A percentile compares a stretch with the other conserved stretches of the same genome.
These are phyloP conservation scores for Anas georgica DNA, from an alignment of 2,797 vertebrate genomes.

Conservation along the genomic window DNA sequence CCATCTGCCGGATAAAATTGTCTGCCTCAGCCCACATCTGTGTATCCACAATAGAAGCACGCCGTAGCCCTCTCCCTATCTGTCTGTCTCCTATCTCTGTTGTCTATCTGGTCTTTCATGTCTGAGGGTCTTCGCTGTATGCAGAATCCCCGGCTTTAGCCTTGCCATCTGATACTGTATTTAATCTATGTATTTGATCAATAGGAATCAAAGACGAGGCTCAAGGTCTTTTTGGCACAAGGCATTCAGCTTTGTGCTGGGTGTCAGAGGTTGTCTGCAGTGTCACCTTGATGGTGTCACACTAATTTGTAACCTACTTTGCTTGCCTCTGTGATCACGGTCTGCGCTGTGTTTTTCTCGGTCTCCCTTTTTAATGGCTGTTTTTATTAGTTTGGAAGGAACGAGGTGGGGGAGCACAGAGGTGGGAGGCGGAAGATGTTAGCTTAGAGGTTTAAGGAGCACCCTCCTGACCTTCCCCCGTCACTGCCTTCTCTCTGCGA, in stretches of 20 bases:
- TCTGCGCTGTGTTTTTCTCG: neutral
- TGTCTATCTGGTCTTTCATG: constrained; percentile 61
- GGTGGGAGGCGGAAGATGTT: constrained; percentile 13
- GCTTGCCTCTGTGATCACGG: constrained; percentile 26
- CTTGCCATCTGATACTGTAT: constrained; percentile 69
- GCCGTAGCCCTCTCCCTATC: neutral
- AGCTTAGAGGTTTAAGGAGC: neutral
- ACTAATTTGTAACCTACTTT: constrained; percentile 39
- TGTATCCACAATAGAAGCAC: constrained; percentile 43
- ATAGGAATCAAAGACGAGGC: constrained; percentile 73
- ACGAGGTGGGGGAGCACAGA: neutral
- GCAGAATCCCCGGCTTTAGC: constrained; percentile 56
- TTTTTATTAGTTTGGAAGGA: constrained; percentile 33
- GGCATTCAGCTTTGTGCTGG: constrained; percentile 21
- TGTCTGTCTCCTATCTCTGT: constrained; percentile 25
- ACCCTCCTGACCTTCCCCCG: neutral
- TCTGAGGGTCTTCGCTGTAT: constrained; percentile 12
- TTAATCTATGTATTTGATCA: constrained; percentile 74
- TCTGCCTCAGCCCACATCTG: constrained; percentile 40
- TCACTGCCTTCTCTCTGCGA: neutral
- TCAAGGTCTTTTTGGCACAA: constrained; percentile 72
- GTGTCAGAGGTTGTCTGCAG: constrained; percentile 64
- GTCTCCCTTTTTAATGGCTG: neutral
- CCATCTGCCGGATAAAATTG: neutral
- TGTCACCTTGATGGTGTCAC: constrained; percentile 61